A percentile compares a stretch with the other conserved stretches of the same genome.
These are phyloP conservation scores for Ectemnius cavifrons DNA, from an alignment of 2,888 invertebrate species.

Conservation along the genomic window DNA sequence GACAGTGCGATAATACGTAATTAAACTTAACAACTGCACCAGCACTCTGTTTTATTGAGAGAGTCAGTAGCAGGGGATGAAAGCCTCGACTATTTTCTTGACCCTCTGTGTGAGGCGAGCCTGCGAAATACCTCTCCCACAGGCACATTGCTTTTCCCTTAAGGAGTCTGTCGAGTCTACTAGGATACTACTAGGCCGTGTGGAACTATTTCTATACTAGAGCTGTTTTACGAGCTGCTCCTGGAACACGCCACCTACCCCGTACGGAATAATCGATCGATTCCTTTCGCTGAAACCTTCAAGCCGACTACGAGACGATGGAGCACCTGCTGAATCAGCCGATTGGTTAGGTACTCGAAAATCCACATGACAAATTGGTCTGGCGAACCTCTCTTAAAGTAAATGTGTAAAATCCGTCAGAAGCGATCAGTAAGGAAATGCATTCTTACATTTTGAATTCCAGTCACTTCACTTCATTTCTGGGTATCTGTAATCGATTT, in stretches of 20 bases:
- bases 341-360: conserved; percentile 36
- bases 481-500: conserved; percentile 42
- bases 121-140: conserved; percentile 15
- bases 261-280: conserved; percentile 39
- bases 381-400: conserved; percentile 17
- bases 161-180: conserved; percentile 15
- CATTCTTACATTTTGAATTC: conserved; percentile 21
- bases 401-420: not conserved
- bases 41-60: too few relatives aligned
- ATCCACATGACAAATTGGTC: conserved; percentile 29
- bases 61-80: too few relatives aligned
- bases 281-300: conserved; percentile 25
- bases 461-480: conserved; percentile 37
- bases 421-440: too few relatives aligned
- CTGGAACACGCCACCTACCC: conserved; percentile 28
- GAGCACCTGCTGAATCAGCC: conserved; percentile 25
- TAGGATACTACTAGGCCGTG: not conserved
- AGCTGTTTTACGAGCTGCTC: conserved; percentile 44
- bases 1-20: too few relatives aligned
- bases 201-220: conserved; percentile 1
- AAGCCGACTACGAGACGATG: conserved; percentile 8
- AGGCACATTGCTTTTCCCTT: conserved; percentile 35
- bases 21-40: too few relatives aligned
- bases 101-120: too few relatives aligned
- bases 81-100: too few relatives aligned